Percentiles rank a stretch among this genome's conserved stretches.
Conservation (phyloP, 2,888 invertebrate genomes). For the Prosopocoilus inquinatus region DNA sequence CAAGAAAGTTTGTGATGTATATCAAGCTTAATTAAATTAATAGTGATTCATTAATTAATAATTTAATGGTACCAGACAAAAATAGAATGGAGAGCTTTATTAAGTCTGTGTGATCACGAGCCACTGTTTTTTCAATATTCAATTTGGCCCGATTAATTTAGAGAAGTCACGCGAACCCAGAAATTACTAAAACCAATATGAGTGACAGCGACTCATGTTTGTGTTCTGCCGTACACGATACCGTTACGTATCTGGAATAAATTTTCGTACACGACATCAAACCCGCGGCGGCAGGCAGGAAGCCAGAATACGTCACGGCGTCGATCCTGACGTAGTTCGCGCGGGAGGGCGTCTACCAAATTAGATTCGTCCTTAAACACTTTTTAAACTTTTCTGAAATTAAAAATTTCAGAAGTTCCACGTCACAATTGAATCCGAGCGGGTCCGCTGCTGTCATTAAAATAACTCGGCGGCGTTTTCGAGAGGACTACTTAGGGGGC, state of each 20-base stretch:
- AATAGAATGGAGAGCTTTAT: neutral
- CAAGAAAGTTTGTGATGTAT: too few relatives aligned
- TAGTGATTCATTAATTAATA: too few relatives aligned
- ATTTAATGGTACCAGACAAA: too few relatives aligned
- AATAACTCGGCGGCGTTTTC: neutral
- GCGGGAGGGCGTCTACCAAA: too few relatives aligned
- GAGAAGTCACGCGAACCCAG: neutral
- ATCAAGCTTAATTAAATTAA: too few relatives aligned
- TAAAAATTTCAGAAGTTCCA: neutral
- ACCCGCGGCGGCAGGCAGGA: neutral
- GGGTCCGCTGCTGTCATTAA: neutral
- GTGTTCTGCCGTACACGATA: neutral
- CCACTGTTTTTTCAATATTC: slow-evolving; percentile 1
- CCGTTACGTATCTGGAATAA: neutral
- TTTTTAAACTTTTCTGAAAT: too few relatives aligned
- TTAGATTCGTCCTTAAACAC: too few relatives aligned
- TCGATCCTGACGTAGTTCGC: too few relatives aligned
- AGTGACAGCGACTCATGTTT: neutral
- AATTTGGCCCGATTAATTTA: slow-evolving; percentile 1
- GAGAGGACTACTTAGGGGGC: too few relatives aligned
- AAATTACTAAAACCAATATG: neutral
- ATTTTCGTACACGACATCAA: neutral
- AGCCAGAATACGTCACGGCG: too few relatives aligned
- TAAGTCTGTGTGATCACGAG: neutral
- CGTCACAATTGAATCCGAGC: neutral